Evolutionary conservation across 2,888 invertebrate genomes (phyloP).

Genomic region (Tipula vernalis): DNA sequence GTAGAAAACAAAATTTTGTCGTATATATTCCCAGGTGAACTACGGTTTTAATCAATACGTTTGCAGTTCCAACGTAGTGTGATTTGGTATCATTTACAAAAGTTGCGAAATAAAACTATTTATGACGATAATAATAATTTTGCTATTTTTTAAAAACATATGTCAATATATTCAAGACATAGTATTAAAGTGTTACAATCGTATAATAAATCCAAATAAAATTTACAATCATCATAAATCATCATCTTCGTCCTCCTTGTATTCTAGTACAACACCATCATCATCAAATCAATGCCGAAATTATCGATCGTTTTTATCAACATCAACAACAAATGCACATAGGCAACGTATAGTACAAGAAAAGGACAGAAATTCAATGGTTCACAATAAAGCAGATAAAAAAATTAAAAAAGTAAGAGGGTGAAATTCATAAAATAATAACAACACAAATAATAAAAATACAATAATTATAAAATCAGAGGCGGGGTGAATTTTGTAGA

Average conservation of each 20-base stretch:
- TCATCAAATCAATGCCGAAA: slow-evolving; percentile 11
- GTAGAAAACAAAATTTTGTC: neutral
- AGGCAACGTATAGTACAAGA: neutral
- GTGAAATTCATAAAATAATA: slow-evolving; percentile 6
- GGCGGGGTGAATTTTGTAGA: neutral
- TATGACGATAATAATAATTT: slow-evolving; percentile 33
- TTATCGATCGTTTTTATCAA: slow-evolving; percentile 13
- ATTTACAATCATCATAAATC: slow-evolving; percentile 7
- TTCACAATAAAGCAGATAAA: neutral
- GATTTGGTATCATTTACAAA: neutral
- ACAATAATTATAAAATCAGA: neutral
- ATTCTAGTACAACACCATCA: neutral
- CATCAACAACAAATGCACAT: slow-evolving; percentile 9
- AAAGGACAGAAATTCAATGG: neutral
- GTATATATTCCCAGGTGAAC: neutral
- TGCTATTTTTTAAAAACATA: slow-evolving; percentile 34
- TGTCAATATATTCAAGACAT: slow-evolving; percentile 34
- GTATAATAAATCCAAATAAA: slow-evolving; percentile 29
- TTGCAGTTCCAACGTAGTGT: neutral
- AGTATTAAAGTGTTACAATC: slow-evolving; percentile 31
- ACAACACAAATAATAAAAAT: neutral
- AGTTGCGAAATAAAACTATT: slow-evolving; percentile 16
- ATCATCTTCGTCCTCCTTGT: neutral
- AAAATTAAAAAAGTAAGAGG: slow-evolving; percentile 9
- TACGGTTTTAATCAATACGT: neutral